Evolutionary conservation across 2,797 vertebrate species (phyloP), one percentile per base, ranked within the genome.

Genomic region (Protonibea diacanthus): DNA sequence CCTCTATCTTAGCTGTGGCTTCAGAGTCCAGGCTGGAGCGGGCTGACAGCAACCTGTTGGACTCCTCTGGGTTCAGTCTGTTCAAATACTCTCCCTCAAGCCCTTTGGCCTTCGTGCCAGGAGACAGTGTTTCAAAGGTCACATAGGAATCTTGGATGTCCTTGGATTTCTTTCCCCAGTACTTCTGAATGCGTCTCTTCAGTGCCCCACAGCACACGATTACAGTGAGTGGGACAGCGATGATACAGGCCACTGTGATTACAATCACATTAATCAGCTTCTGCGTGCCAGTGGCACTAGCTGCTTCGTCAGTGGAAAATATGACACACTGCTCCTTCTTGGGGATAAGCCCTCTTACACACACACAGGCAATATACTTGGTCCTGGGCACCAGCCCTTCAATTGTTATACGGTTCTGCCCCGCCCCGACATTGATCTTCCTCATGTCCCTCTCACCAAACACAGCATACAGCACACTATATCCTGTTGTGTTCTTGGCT

Each of bases 261-360:
- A 98, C 98, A 45, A 99, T 98, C 33, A 97, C 95, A 0, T 99
- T 99, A 85, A 99, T 99, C 77, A 99, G 96, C 90, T 92, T 96
- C 90, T 99, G 98, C 10, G 97, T 98, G 71, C 96, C 96, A 52
- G 96, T 97, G 0, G 98, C 97, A 0, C 94, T 97, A 48, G 94
- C 97, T 40, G 96, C 97, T 90, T 97, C 97, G 0, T 99, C 96
- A 0, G 98, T 99, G 82, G 98, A 99, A 93, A 99, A 99, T 82
- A 99, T 97, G 74, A 98, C 95, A 62, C 98, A 99, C 81, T 99
- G 97, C 85, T 99, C 97, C 86, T 98, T 98, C 83, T 88, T 97
- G 67, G 98, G 98, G 80, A 96, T 96, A 71, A 97, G 91, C 11
- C 97, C 97, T 81, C 95, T 95, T 64, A 95, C 95, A 0, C 97